Evolutionary conservation across 2,113 vertebrate genomes (phyloP), one percentile per base, ranked within the genome.

Genomic region (Albula goreensis): DNA sequence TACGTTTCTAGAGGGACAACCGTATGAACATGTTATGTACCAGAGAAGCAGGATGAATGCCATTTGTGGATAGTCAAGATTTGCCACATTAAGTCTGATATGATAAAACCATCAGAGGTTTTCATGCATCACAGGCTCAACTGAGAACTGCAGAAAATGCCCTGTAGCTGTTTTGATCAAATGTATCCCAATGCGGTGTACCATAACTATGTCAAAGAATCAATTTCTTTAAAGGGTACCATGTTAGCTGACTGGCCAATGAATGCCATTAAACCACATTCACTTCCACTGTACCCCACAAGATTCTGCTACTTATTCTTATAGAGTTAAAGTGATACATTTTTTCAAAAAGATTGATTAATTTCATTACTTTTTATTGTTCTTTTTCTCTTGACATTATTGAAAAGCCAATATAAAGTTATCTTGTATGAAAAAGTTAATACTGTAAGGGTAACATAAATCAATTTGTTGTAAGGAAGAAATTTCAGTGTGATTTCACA

Each of bases 401-500:
- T 51, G 63, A 53, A 53, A n/a, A 79, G 60, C 13, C 77, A 50
- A 82, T 82, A 82, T 51, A 63, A 53, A 86, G 50, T 31, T 41
- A 25, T 81, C 50, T 10, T 87, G 84, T 80, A 81, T 50, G 51
- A 78, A 85, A 53, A 50, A 85, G 78, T 63, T 70, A 86, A 88
- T 86, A 79, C 78, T 81, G 78, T 86, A 82, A 78, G 15, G 70
- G 77, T 51, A 48, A 60, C 50, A 57, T 60, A 51, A 74, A 86
- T 50, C 70, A 78, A 81, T 88, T 82, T 85, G 17, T 12, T 77
- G 17, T 25, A n/a, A 19, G 10, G 41, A 15, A 49, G 81, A 41
- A 25, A 74, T 74, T 84, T 50, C 49, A 77, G 70, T 80, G 82
- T 51, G 83, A 79, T 83, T 80, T 74, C 31, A 80, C 52, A 41